Evolutionary conservation across 2,888 invertebrate species (phyloP).

Genomic region (Troglohyphantes excavatus): DNA sequence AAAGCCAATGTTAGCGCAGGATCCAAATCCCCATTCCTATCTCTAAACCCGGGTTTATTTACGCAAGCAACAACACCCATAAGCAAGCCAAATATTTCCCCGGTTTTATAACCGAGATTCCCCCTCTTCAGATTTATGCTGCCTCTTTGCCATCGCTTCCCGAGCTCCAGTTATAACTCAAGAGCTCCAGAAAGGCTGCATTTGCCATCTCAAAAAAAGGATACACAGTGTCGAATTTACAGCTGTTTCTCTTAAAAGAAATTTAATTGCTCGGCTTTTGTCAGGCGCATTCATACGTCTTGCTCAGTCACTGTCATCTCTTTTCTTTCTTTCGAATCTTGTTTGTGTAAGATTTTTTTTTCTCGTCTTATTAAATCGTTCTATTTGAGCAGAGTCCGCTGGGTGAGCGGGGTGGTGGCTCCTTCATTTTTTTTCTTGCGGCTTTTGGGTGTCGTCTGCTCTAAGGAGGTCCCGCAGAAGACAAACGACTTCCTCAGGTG

Average conservation of each 20-base stretch:
- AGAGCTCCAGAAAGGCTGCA: no score
- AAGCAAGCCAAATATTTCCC: no score
- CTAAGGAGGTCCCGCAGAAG: conserved; percentile 58
- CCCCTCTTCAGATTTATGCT: no score
- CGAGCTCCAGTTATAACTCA: no score
- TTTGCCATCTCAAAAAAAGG: no score
- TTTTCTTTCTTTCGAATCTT: background rate
- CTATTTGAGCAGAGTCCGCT: background rate
- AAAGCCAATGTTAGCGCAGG: no score
- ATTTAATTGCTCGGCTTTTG: conserved; percentile 68
- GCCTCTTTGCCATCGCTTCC: no score
- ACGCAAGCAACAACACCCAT: no score
- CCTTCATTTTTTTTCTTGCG: background rate
- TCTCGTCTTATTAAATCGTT: background rate
- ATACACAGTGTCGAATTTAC: conserved; percentile 66
- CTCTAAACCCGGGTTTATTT: no score
- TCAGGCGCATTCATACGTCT: conserved; percentile 55
- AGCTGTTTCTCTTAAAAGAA: conserved; percentile 76
- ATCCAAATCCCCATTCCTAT: no score
- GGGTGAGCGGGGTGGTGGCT: conserved; percentile 8
- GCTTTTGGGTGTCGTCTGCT: conserved; percentile 55
- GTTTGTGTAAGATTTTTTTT: conserved; percentile 1
- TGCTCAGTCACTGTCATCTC: conserved; percentile 56
- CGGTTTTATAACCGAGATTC: no score
- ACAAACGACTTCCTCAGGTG: conserved; percentile 73